Percentiles rank a stretch among this genome's conserved stretches.
phyloP scores from a whole-genome alignment of 2,797 vertebrate species.

The Amazona ochrocephala region DNA sequence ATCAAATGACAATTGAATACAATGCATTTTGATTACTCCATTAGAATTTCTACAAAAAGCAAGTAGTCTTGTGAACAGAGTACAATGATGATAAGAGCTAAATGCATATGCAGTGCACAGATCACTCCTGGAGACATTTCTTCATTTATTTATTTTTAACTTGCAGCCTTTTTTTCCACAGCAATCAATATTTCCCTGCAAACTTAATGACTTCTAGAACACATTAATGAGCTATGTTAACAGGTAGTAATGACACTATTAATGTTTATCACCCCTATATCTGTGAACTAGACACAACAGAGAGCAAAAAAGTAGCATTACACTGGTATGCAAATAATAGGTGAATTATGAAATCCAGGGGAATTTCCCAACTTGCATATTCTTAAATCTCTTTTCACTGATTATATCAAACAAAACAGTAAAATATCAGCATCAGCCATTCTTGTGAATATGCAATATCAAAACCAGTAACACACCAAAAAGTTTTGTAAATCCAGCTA shows the following conservation, averaged over 20 bases:
- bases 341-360: background rate
- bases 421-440: background rate
- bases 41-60: background rate
- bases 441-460: background rate
- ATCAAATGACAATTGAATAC: background rate
- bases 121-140: background rate
- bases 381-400: background rate
- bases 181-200: slow-evolving; percentile 22
- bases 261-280: background rate
- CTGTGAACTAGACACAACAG: background rate
- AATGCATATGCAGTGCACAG: background rate
- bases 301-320: background rate
- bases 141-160: slow-evolving; percentile 22
- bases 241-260: background rate
- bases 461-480: background rate
- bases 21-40: background rate
- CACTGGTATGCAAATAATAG: background rate
- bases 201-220: slow-evolving; percentile 21
- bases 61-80: background rate
- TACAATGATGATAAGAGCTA: background rate
- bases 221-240: background rate
- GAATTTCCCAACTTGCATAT: background rate
- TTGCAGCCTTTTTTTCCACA: background rate
- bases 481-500: background rate
- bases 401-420: background rate